Evolutionary conservation across 2,888 invertebrate species (phyloP), one percentile per base, ranked within the genome.

Genomic region (Trimorus sp.): DNA sequence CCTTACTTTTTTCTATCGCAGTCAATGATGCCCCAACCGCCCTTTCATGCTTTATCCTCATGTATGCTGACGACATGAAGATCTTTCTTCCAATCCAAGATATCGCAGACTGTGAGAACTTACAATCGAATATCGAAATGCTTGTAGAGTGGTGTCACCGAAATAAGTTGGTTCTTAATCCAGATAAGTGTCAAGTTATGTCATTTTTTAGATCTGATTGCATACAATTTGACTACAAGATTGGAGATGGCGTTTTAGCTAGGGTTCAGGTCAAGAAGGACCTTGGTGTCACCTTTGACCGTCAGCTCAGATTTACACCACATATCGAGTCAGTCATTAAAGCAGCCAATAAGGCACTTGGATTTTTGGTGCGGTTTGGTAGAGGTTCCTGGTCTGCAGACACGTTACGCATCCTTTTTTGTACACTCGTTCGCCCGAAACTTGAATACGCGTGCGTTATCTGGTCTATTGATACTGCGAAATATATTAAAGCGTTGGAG

Each of bases 211-310:
- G 7, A 42, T n/a, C 40, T 1, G 14, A 12, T 8, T 2, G 9
- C 1, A 54, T 66, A 0, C 5, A 0, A 0, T 66, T 42, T 54
- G 5, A 53, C 12, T 66, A 66, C 12, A 4, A 3, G n/a, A 16
- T 66, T 0, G 14, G 42, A n/a, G 42, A 26, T 26, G 9, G 7
- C 1, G 8, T 1, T 1, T n/a, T 66, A 1, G 42, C 40, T 4
- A 0, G 15, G 1, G 54, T 66, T n/a, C 0, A 15, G 0, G 1
- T 42, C 9, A 42, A 6, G 3, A 54, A 40, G 16, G 66, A 66
- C 16, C 14, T 66, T 0, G 54, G 54, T 0, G 42, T 66, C 7
- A 16, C 54, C 2, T 66, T 66, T 54, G 66, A 66, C 42, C 11
- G 42, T 4, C 53, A 54, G n/a, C 16, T 66, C 14, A 11, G 54